Evolutionary conservation across 1,140 invertebrate species (phyloP).

Genomic region (Brachionus plicatilis): DNA sequence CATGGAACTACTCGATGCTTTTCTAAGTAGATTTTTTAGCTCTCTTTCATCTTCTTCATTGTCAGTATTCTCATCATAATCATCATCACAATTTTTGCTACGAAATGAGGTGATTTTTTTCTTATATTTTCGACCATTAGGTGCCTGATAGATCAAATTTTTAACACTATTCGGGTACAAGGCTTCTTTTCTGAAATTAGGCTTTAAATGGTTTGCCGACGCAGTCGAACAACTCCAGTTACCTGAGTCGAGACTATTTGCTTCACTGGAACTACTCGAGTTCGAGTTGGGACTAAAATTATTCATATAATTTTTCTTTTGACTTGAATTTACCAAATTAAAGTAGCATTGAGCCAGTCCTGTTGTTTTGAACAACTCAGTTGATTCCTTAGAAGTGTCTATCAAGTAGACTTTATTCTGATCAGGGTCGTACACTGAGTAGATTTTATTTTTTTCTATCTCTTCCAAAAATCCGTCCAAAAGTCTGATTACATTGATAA

Average conservation of each 20-base stretch:
- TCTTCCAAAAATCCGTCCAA: slow-evolving; percentile 34
- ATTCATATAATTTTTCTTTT: not conserved
- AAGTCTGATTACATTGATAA: not conserved
- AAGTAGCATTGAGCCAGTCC: not conserved
- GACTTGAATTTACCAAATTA: not conserved
- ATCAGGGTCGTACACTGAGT: slow-evolving; percentile 10
- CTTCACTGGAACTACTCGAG: slow-evolving; percentile 13
- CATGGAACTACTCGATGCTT: slow-evolving; percentile 32
- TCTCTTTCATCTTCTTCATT: slow-evolving; percentile 15
- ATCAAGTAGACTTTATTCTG: slow-evolving; percentile 37
- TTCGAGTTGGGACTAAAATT: slow-evolving; percentile 2
- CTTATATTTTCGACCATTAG: not conserved
- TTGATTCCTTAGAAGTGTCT: not conserved
- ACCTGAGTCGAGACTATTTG: slow-evolving; percentile 24
- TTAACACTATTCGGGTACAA: slow-evolving; percentile 9
- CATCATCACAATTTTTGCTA: not conserved
- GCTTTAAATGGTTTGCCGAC: not conserved
- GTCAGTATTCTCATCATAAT: slow-evolving; percentile 19
- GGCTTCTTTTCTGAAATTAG: not conserved
- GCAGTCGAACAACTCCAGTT: slow-evolving; percentile 29
- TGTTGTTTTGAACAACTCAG: not conserved
- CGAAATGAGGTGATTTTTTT: slow-evolving; percentile 1
- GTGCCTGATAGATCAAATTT: slow-evolving; percentile 4
- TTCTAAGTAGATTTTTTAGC: slow-evolving; percentile 8
- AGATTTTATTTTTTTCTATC: slow-evolving; percentile 15